Evolutionary conservation across 2,888 invertebrate genomes (phyloP), one percentile per base, ranked within the genome.

Genomic region (Geophilus truncorum): DNA sequence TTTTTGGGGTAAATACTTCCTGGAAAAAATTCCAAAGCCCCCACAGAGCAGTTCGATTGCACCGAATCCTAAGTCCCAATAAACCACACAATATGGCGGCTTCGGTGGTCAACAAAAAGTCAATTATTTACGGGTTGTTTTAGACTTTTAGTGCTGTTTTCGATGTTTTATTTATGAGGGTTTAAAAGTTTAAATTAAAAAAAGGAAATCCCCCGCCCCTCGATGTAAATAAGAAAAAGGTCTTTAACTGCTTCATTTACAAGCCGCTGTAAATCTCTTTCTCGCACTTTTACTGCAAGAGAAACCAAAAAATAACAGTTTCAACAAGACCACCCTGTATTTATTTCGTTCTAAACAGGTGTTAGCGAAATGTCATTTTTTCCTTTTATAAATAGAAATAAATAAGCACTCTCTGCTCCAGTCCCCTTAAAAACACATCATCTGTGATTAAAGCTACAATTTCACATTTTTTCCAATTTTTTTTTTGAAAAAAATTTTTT

Each of bases 161-260:
- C 28, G 15, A 70, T 12, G 70, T 70, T 12, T 10, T 25, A 12
- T 70, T 70, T 70, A 70, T 70, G 70, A 25, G 70, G 18, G 32
- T 18, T 18, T 45, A 15, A 45, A 45, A 45, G 15, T n/a, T n/a
- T n/a, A 45, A 45, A 18, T 70, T 18, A 4, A 6, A 40, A 4
- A 40, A n/a, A n/a, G 40, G 40, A 40, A 40, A 40, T n/a, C n/a
- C 40, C 18, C 10, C 18, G 12, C 18, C 21, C 21, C 3, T 70
- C 70, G 28, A 70, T 70, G 70, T 70, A 70, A 70, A 70, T 70
- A 70, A 70, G 70, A 28, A 70, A 70, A 70, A 62, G 57, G 15
- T 70, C 70, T 70, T 62, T 70, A 70, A 70, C 70, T 70, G 70
- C 70, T 70, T 25, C 70, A 28, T 70, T 70, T 70, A 70, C 70